Evolutionary conservation across 2,888 invertebrate species (phyloP).

Genomic region (Synergus gifuensis): DNA sequence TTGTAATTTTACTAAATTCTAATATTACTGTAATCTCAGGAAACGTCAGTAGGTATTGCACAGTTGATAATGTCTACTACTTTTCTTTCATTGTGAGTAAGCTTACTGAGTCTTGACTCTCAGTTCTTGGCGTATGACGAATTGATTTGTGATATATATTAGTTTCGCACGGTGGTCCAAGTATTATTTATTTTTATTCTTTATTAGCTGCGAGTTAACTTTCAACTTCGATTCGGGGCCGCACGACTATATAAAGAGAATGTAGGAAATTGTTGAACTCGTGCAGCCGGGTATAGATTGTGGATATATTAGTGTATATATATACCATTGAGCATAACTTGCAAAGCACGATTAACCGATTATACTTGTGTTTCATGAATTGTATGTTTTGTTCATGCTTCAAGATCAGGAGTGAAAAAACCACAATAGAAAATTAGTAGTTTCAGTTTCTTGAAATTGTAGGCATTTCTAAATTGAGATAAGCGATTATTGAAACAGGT

Average conservation of each 20-base stretch:
- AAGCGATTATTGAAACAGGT: not conserved
- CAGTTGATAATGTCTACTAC: conserved; percentile 9
- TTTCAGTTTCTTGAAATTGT: not conserved
- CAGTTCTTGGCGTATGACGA: conserved; percentile 29
- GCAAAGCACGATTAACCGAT: conserved; percentile 31
- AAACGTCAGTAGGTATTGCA: conserved; percentile 15
- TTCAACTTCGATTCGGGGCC: conserved; percentile 36
- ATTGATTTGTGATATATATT: conserved; percentile 41
- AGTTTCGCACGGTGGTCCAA: conserved; percentile 36
- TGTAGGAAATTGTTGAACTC: conserved; percentile 40
- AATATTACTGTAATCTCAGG: conserved; percentile 27
- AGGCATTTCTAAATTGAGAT: not conserved
- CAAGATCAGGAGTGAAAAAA: conserved; percentile 18
- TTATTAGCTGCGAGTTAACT: conserved; percentile 25
- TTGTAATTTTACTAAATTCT: conserved; percentile 37
- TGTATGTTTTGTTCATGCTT: conserved; percentile 21
- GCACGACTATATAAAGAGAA: conserved; percentile 38
- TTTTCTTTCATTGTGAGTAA: conserved; percentile 6
- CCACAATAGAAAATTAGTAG: conserved; percentile 17
- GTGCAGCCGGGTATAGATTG: not conserved
- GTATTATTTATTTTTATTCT: conserved; percentile 37
- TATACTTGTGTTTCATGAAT: conserved; percentile 25
- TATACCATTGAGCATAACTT: conserved; percentile 2
- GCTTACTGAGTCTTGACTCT: not conserved
- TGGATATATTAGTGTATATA: conserved; percentile 40